Conservation (phyloP, 2,797 vertebrate genomes). For the Aeoliscus strigatus region DNA sequence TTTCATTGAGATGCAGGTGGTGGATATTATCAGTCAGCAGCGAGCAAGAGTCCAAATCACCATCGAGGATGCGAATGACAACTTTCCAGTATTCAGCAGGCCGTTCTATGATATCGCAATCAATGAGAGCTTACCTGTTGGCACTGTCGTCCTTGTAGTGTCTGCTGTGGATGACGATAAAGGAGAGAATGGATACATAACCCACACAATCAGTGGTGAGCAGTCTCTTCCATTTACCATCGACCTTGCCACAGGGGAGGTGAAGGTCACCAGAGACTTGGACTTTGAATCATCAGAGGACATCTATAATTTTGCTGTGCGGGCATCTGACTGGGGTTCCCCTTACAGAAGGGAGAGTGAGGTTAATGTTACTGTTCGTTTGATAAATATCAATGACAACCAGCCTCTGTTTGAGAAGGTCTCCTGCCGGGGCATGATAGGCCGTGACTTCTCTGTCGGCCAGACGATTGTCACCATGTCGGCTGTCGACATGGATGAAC, state of each 20-base stretch:
- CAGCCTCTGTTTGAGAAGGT: slow-evolving; percentile 91
- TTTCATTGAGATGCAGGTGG: slow-evolving; percentile 84
- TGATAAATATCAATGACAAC: slow-evolving; percentile 95
- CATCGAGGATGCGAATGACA: slow-evolving; percentile 86
- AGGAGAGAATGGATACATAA: slow-evolving; percentile 89
- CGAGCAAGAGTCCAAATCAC: slow-evolving; percentile 81
- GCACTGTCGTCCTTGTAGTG: slow-evolving; percentile 79
- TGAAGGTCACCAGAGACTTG: slow-evolving; percentile 81
- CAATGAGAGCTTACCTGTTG: slow-evolving; percentile 83
- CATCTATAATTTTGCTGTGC: slow-evolving; percentile 81
- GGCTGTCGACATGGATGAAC: slow-evolving; percentile 92
- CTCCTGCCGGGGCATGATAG: slow-evolving; percentile 87
- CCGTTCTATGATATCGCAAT: slow-evolving; percentile 82
- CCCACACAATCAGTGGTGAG: slow-evolving; percentile 83
- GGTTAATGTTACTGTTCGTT: slow-evolving; percentile 84
- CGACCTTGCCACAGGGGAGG: slow-evolving; percentile 81
- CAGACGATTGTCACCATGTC: slow-evolving; percentile 89
- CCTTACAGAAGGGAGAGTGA: slow-evolving; percentile 91
- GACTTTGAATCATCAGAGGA: slow-evolving; percentile 94
- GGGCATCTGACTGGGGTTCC: slow-evolving; percentile 93
- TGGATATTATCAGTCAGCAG: slow-evolving; percentile 80
- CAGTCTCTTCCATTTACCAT: slow-evolving; percentile 83
- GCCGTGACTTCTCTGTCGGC: slow-evolving; percentile 83
- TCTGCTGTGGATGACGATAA: slow-evolving; percentile 86
- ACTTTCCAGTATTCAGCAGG: slow-evolving; percentile 83